Evolutionary conservation across 2,797 vertebrate genomes (phyloP).

Genomic region (Novumbra hubbsi): DNA sequence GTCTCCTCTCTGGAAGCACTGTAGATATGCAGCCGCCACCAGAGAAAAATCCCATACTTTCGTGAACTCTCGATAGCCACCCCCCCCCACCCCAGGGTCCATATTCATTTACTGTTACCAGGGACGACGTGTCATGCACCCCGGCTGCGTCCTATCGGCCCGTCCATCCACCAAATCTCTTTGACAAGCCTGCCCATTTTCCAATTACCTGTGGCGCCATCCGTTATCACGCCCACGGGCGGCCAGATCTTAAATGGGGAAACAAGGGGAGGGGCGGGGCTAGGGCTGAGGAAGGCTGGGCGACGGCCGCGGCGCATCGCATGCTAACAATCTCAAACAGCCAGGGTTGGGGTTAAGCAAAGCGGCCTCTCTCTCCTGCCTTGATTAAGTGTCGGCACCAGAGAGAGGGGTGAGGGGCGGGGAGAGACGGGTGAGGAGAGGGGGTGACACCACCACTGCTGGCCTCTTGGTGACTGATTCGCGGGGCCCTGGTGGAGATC

Average conservation of each 20-base stretch:
- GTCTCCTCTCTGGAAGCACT: constrained; percentile 17
- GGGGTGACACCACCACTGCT: constrained; percentile 42
- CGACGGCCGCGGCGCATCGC: too few species aligned
- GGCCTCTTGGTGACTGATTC: constrained; percentile 59
- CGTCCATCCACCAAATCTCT: constrained; percentile 87
- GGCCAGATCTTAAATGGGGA: constrained; percentile 86
- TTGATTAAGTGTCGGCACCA: constrained; percentile 62
- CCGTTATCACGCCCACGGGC: constrained; percentile 81
- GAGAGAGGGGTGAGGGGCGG: constrained; percentile 48
- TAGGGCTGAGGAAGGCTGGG: constrained; percentile 50
- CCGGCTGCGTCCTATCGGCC: constrained; percentile 65
- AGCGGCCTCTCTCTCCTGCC: constrained; percentile 35
- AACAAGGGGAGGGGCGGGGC: constrained; percentile 77
- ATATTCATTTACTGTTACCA: constrained; percentile 81
- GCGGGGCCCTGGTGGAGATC: constrained; percentile 44
- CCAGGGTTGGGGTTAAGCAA: too few species aligned
- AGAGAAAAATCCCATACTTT: constrained; percentile 74
- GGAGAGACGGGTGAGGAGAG: constrained; percentile 42
- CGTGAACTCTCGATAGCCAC: constrained; percentile 64
- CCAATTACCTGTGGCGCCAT: constrained; percentile 91
- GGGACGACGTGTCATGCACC: constrained; percentile 79
- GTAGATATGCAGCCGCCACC: constrained; percentile 34
- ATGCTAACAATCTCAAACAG: too few species aligned
- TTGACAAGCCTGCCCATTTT: constrained; percentile 95
- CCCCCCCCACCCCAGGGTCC: constrained; percentile 53